phyloP scores from a whole-genome alignment of 53 echinoderm and acorn worm species.

The Mesocentrotus franciscanus region DNA sequence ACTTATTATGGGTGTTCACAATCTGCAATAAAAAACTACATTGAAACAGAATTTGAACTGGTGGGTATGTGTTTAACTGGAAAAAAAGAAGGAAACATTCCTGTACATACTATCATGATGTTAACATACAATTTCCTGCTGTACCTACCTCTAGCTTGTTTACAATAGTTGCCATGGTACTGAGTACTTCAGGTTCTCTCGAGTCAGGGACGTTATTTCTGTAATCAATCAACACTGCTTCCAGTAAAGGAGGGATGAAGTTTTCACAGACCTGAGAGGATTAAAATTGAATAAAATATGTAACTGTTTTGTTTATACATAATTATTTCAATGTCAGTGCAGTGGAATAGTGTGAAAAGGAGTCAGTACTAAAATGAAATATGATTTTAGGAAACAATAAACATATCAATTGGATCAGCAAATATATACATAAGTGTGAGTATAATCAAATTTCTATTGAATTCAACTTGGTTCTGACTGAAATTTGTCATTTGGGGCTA shows the following conservation, averaged over 20 bases:
- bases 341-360: neutral
- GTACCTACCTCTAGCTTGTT: constrained; percentile 90
- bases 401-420: too few species aligned
- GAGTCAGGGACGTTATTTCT: constrained; percentile 90
- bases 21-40: neutral
- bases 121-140: neutral
- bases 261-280: constrained; percentile 90
- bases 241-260: constrained; percentile 95
- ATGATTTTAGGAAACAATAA: too few species aligned
- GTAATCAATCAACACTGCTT: constrained; percentile 90
- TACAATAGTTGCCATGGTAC: constrained; percentile 98
- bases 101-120: neutral
- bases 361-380: neutral
- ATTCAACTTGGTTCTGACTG: too few species aligned
- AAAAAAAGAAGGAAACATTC: neutral
- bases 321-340: neutral
- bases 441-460: too few species aligned
- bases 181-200: constrained; percentile 97
- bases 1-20: neutral
- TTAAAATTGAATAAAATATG: neutral
- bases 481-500: too few species aligned
- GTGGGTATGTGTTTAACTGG: neutral
- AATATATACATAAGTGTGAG: too few species aligned
- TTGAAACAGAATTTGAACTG: neutral
- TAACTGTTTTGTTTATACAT: neutral